These are phyloP conservation scores for Malacoctenus gilli DNA, from an alignment of 2,797 vertebrate species.

Conservation along the genomic window DNA sequence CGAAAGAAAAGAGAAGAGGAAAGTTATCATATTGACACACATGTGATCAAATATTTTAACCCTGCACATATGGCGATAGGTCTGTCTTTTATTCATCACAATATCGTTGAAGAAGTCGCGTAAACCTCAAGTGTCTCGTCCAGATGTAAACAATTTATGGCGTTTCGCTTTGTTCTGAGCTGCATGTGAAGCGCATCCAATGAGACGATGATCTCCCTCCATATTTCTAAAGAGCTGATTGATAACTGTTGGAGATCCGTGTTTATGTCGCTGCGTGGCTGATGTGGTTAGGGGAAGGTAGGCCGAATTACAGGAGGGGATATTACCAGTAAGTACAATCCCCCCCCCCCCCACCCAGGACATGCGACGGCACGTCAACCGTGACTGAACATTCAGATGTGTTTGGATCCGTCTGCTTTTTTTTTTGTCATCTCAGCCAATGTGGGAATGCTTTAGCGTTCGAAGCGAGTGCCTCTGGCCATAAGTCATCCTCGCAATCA, in stretches of 20 bases:
- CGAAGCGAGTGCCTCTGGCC: constrained; percentile 24
- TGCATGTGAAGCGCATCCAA: constrained; percentile 51
- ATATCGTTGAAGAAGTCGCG: constrained; percentile 22
- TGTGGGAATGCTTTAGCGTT: constrained; percentile 32
- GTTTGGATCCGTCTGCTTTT: constrained; percentile 47
- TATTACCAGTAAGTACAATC: constrained; percentile 63
- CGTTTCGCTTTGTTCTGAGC: constrained; percentile 36
- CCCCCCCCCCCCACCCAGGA: constrained; percentile 37
- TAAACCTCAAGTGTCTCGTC: constrained; percentile 27
- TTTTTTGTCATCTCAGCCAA: too few species aligned
- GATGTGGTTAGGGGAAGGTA: constrained; percentile 71
- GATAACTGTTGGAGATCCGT: constrained; percentile 51
- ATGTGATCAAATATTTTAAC: constrained; percentile 7
- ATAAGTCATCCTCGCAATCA: constrained; percentile 18
- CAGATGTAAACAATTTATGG: constrained; percentile 49
- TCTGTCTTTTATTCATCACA: constrained; percentile 28
- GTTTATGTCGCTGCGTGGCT: constrained; percentile 58
- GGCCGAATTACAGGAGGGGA: constrained; percentile 63
- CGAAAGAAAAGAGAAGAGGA: constrained; percentile 2
- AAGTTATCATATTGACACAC: constrained; percentile 14
- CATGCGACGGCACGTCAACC: constrained; percentile 51
- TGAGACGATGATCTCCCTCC: constrained; percentile 44
- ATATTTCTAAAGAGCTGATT: constrained; percentile 45
- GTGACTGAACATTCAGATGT: constrained; percentile 43
- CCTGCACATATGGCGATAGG: constrained; percentile 6